Conservation (phyloP, 2,113 vertebrate species). For the Hassar affinis region DNA sequence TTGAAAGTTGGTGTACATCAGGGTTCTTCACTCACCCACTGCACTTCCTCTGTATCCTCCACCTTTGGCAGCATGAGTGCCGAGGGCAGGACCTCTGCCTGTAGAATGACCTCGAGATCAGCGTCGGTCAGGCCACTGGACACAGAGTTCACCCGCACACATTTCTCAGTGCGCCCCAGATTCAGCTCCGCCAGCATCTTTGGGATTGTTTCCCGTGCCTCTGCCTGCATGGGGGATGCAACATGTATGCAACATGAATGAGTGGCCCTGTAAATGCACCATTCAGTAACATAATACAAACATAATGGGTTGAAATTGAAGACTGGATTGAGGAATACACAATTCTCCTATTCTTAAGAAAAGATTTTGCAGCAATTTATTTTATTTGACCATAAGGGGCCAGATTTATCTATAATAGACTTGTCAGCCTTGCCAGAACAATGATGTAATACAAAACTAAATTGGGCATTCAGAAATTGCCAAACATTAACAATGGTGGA, state of each 20-base stretch:
- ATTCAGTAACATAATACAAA: constrained; percentile 34
- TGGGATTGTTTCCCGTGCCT: constrained; percentile 82
- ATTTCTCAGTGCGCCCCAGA: constrained; percentile 85
- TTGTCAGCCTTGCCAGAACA: constrained; percentile 34
- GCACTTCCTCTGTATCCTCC: constrained; percentile 83
- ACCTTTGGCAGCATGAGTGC: constrained; percentile 96
- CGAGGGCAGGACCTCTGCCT: constrained; percentile 81
- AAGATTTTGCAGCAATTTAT: constrained; percentile 32
- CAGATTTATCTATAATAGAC: constrained; percentile 20
- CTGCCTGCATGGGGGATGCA: constrained; percentile 68
- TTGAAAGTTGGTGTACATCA: background rate
- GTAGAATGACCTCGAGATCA: constrained; percentile 83
- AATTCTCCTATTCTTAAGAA: constrained; percentile 36
- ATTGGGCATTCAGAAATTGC: constrained; percentile 20
- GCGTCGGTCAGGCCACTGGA: constrained; percentile 87
- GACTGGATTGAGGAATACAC: constrained; percentile 36
- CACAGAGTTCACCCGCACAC: constrained; percentile 91
- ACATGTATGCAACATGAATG: constrained; percentile 30
- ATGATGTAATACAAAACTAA: constrained; percentile 35
- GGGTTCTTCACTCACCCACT: constrained; percentile 80
- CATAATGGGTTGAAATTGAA: constrained; percentile 30
- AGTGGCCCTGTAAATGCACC: constrained; percentile 24
- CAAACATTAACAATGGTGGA: constrained; percentile 28
- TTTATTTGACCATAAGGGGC: constrained; percentile 32
- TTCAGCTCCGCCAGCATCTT: constrained; percentile 82